Conservation (phyloP, 2,797 vertebrate species). For the Lateolabrax maculatus region DNA sequence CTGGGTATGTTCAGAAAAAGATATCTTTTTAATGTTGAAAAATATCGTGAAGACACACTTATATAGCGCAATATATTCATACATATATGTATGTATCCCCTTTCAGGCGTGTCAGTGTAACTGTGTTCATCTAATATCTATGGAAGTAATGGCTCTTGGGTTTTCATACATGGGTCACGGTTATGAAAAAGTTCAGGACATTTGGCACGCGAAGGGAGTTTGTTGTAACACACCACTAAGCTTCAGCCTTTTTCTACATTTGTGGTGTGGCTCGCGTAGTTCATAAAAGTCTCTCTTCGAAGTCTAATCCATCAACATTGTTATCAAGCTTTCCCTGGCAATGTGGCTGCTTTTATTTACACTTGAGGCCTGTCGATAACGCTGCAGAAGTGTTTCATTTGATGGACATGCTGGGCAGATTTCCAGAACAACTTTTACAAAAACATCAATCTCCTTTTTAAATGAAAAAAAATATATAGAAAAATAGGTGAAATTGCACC, state of each 20-base stretch:
- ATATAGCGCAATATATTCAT: background rate
- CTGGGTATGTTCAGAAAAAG: background rate
- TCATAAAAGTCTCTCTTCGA: background rate
- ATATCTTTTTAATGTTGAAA: background rate
- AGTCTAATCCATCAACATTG: background rate
- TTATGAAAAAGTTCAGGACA: background rate
- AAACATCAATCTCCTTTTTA: conserved; percentile 5
- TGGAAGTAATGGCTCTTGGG: conserved; percentile 10
- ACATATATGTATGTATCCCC: too few species aligned
- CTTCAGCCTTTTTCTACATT: background rate
- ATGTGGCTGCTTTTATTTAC: background rate
- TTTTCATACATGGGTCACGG: background rate
- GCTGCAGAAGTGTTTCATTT: conserved; percentile 1
- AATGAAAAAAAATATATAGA: background rate
- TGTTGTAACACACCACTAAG: background rate
- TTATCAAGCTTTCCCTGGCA: background rate
- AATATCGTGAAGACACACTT: background rate
- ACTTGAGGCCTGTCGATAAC: background rate
- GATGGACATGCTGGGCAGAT: background rate
- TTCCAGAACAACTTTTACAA: background rate
- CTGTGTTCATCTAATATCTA: background rate
- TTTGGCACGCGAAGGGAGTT: background rate
- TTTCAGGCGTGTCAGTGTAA: background rate
- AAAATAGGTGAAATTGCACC: background rate
- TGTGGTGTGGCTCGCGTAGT: background rate